Conservation (phyloP, 2,113 vertebrate genomes). For the Psilopogon haemacephalus region DNA sequence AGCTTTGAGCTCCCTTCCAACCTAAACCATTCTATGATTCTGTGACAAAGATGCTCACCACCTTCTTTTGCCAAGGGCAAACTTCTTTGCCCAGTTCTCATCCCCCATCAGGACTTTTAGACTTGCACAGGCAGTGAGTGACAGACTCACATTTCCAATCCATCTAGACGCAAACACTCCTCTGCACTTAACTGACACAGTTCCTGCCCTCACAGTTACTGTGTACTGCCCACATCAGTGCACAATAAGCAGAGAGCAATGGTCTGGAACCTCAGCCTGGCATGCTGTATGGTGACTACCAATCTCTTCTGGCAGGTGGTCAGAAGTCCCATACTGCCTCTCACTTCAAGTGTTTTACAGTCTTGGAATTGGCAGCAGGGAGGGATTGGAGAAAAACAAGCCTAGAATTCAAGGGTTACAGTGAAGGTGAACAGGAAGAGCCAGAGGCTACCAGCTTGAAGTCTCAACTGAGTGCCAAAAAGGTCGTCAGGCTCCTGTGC, state of each 20-base stretch:
- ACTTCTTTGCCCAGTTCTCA: background rate
- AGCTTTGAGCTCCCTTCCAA: too few species aligned
- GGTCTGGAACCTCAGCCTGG: background rate
- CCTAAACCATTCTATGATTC: too few species aligned
- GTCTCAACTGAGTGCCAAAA: background rate
- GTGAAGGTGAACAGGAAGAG: background rate
- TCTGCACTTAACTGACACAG: accelerated
- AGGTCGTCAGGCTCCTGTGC: accelerated
- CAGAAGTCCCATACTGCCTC: background rate
- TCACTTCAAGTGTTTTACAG: background rate
- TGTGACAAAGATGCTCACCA: background rate
- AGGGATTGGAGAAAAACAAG: background rate
- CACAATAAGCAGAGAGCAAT: background rate
- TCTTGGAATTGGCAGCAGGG: background rate
- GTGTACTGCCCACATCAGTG: background rate
- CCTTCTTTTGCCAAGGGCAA: background rate
- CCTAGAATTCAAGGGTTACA: background rate
- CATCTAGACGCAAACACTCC: background rate
- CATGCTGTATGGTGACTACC: background rate
- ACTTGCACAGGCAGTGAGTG: background rate
- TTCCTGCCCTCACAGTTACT: background rate
- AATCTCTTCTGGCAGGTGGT: background rate
- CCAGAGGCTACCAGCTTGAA: background rate
- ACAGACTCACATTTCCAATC: background rate
- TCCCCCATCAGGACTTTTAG: accelerated